These are phyloP conservation scores for Blastomussa wellsi DNA, from an alignment of 92 coral and sea anemone species.

Conservation along the genomic window DNA sequence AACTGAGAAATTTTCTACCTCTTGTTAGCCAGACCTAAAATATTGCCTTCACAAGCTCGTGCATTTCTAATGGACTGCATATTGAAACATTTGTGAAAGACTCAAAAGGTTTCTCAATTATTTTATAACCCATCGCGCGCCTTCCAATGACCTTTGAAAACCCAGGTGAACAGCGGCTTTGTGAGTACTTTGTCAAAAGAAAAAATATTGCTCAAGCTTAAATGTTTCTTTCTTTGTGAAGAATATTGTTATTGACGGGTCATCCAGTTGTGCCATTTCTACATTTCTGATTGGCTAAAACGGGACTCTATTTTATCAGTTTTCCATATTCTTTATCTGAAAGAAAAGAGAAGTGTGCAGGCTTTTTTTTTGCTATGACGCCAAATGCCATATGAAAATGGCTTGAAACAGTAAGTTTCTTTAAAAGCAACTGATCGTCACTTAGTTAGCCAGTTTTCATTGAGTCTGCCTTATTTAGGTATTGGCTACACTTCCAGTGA, in stretches of 20 bases:
- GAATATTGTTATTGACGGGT: not conserved
- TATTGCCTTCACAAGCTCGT: not conserved
- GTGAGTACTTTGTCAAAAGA: not conserved
- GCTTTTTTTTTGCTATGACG: not conserved
- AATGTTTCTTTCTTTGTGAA: not conserved
- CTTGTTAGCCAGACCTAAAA: not conserved
- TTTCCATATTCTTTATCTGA: not conserved
- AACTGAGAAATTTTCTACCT: not conserved
- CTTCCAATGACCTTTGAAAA: not conserved
- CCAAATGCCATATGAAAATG: not conserved
- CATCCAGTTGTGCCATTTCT: not conserved
- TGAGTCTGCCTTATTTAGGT: too few relatives aligned
- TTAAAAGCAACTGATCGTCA: not conserved
- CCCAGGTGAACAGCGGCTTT: not conserved
- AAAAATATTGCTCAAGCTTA: not conserved
- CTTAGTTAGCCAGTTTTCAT: not conserved
- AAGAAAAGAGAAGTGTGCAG: not conserved
- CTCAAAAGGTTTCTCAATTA: not conserved
- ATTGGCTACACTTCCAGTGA: too few relatives aligned
- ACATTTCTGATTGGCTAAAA: not conserved
- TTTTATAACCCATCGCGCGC: not conserved
- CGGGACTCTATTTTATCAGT: not conserved
- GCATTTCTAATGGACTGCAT: not conserved
- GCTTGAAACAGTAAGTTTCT: not conserved
- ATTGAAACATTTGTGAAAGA: not conserved